Evolutionary conservation across 2,888 invertebrate genomes (phyloP).

Genomic region (Drosophila nigritarsus): DNA sequence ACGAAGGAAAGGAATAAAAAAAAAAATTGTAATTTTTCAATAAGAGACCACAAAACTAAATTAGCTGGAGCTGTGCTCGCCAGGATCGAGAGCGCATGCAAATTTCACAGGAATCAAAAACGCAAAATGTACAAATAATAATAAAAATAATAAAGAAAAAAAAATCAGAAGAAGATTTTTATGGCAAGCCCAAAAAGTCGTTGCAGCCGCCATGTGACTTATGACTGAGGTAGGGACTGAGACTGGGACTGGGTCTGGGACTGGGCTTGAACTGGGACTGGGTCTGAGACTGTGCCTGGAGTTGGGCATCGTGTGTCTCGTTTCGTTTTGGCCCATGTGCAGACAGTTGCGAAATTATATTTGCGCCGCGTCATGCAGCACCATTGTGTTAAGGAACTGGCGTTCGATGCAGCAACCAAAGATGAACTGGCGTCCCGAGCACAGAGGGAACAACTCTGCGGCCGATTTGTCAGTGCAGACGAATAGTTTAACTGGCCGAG

Average conservation of each 20-base stretch:
- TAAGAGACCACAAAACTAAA: conserved; percentile 72
- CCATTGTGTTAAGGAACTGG: conserved; percentile 65
- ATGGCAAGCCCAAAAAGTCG: conserved; percentile 68
- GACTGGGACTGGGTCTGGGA: conserved; percentile 14
- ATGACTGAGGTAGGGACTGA: conserved; percentile 54
- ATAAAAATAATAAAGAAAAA: conserved; percentile 65
- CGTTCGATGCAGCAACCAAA: conserved; percentile 28
- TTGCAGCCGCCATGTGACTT: conserved; percentile 78
- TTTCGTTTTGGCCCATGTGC: conserved; percentile 79
- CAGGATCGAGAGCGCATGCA: conserved; percentile 60
- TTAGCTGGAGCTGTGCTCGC: conserved; percentile 56
- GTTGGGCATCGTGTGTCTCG: conserved; percentile 57
- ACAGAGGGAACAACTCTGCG: conserved; percentile 40
- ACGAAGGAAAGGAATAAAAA: conserved; percentile 13
- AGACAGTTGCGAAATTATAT: conserved; percentile 84
- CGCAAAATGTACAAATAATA: conserved; percentile 54
- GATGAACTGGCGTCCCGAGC: conserved; percentile 18
- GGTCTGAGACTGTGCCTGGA: conserved; percentile 15
- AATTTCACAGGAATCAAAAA: conserved; percentile 78
- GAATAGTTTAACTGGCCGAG: conserved; percentile 76
- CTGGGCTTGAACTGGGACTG: conserved; percentile 27
- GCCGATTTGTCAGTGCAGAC: conserved; percentile 82
- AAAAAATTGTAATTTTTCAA: conserved; percentile 75
- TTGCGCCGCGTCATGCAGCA: conserved; percentile 75
- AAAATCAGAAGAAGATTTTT: conserved; percentile 35